Evolutionary conservation across 2,113 vertebrate genomes (phyloP), one percentile per base, ranked within the genome.

Genomic region (Siphamia tubifer): DNA sequence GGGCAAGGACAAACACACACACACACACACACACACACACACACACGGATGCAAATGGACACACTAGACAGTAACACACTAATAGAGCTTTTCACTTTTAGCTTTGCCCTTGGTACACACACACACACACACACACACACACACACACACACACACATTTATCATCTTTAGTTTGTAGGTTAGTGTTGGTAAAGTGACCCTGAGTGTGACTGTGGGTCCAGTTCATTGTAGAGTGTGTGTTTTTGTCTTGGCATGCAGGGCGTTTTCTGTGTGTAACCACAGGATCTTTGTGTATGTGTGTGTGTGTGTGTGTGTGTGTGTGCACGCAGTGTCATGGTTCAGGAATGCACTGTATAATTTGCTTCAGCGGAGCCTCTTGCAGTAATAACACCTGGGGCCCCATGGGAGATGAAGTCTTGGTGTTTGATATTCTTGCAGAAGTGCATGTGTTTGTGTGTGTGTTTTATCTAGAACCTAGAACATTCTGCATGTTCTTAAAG

Each of bases 301-400:
- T 51, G 21, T 44, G 49, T 47, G 34, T 12, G 34, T 16, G 42
- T 34, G 11, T 48, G 64, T 23, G 65, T 16, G 8, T 24, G 32
- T 30, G 17, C 52, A 38, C 25, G 30, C 6, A 10, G 25, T 47
- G 56, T 88, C 83, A 81, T 79, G 51, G 36, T 61, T 75, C 36
- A 84, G 77, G 87, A 91, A 90, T 89, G 86, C 51, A 39, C 30
- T 47, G 40, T 82, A 48, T 73, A 51, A 72, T 72, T 71, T 77
- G 23, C 34, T 55, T 39, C 19, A 45, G 38, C 27, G 54, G 40
- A 62, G 53, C 27, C 51, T 43, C 32, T 36, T 2, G 12, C 36
- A 56, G 31, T 31, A 68, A 34, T 44, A 76, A 87, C 77, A 86
- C 84, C 81, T 85, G 76, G 57, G 69, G 55, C 57, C 66, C 35